These are phyloP conservation scores for Oligia latruncula DNA, from an alignment of 2,888 invertebrate species.

Conservation along the genomic window DNA sequence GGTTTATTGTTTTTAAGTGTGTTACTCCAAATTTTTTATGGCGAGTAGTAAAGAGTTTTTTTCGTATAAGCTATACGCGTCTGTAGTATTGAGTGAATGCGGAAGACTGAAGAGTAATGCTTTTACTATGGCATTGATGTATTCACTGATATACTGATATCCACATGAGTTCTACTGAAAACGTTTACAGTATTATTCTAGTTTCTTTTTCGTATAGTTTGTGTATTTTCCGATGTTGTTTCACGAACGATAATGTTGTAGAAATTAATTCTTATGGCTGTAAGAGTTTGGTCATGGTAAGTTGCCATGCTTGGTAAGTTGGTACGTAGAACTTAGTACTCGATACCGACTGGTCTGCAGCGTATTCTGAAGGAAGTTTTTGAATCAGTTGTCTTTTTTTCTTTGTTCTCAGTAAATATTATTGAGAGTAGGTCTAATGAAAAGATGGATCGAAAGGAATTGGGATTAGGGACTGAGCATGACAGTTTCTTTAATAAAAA, in stretches of 20 bases:
- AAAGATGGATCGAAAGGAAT: background rate
- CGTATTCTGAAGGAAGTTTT: background rate
- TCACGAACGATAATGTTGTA: background rate
- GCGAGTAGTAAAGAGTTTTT: constrained; percentile 49
- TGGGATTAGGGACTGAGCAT: too few relatives aligned
- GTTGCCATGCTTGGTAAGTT: too few relatives aligned
- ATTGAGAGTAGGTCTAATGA: background rate
- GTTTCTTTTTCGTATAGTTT: constrained; percentile 1
- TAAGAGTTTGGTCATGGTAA: too few relatives aligned
- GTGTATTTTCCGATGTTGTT: constrained; percentile 12
- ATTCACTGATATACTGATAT: background rate
- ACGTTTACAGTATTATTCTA: constrained; percentile 15
- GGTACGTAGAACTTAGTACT: too few relatives aligned
- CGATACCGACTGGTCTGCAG: background rate
- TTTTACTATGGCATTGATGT: constrained; percentile 47
- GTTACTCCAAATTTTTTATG: constrained; percentile 50
- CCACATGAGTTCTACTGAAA: constrained; percentile 20
- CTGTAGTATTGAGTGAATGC: constrained; percentile 54
- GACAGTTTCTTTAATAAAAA: too few relatives aligned
- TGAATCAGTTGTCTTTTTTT: background rate
- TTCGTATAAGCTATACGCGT: constrained; percentile 28
- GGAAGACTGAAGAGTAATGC: constrained; percentile 59
- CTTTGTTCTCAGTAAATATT: background rate
- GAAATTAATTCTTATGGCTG: background rate
- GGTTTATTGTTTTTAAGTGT: constrained; percentile 44